These are phyloP conservation scores for Gryllus longicercus DNA, from an alignment of 2,888 invertebrate species.

Conservation along the genomic window DNA sequence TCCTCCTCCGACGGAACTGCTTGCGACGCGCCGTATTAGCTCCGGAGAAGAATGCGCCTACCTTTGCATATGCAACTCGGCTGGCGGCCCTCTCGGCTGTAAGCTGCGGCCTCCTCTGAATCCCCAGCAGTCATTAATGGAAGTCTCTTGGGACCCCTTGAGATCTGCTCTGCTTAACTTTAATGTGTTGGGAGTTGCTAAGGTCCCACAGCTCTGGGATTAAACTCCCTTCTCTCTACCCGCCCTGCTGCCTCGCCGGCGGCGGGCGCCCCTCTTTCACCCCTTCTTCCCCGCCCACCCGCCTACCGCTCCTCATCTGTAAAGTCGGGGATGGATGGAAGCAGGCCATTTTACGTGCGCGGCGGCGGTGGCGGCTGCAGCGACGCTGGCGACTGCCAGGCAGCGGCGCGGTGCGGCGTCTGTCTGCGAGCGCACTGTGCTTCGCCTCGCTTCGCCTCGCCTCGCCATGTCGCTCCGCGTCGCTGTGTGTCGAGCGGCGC, in stretches of 20 bases:
- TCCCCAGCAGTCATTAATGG: constrained; percentile 37
- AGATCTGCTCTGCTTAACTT: constrained; percentile 39
- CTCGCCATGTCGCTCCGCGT: not conserved
- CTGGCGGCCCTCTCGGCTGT: constrained; percentile 26
- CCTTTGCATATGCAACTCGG: constrained; percentile 34
- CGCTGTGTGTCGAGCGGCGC: not conserved
- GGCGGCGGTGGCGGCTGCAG: not conserved
- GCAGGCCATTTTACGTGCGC: constrained; percentile 23
- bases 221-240: constrained; percentile 34
- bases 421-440: no score
- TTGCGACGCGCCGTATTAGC: constrained; percentile 20
- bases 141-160: constrained; percentile 35
- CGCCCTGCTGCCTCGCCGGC: constrained; percentile 23
- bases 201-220: constrained; percentile 37
- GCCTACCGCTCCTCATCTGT: constrained; percentile 30
- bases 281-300: constrained; percentile 20
- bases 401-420: not conserved
- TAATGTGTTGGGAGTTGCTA: constrained; percentile 38
- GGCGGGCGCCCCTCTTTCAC: constrained; percentile 18
- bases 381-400: not conserved
- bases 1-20: not conserved
- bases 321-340: constrained; percentile 32
- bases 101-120: constrained; percentile 31
- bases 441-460: no score
- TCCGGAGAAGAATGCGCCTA: constrained; percentile 24